Evolutionary conservation across 2,113 vertebrate genomes (phyloP).

Genomic region (Lasiurus cinereus): DNA sequence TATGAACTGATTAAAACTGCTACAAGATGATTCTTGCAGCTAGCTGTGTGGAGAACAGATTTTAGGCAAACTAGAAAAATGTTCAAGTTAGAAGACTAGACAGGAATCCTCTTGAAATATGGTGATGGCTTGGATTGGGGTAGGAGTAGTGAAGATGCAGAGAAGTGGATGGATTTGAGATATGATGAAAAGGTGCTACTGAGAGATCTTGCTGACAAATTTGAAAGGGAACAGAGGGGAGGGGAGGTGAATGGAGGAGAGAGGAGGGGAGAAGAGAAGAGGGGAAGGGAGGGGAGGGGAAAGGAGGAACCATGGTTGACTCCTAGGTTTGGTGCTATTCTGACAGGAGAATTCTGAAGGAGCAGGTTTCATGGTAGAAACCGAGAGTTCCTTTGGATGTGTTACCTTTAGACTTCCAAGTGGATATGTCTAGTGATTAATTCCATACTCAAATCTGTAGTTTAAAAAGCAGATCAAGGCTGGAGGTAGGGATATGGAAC

Average conservation of each 20-base stretch:
- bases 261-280: background rate
- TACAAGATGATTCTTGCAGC: background rate
- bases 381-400: background rate
- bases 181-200: background rate
- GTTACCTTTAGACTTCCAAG: background rate
- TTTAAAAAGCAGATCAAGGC: background rate
- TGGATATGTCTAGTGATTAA: background rate
- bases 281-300: background rate
- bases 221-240: background rate
- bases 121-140: background rate
- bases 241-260: background rate
- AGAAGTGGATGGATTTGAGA: background rate
- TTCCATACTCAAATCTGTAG: background rate
- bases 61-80: background rate
- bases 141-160: background rate
- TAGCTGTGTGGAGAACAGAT: background rate
- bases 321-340: background rate
- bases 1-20: background rate
- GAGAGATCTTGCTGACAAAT: background rate
- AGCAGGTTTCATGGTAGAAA: background rate
- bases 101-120: background rate
- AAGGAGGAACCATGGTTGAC: background rate
- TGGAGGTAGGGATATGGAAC: background rate
- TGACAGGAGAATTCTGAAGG: background rate
- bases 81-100: background rate